phyloP scores from a whole-genome alignment of 1,140 invertebrate species.

The Vanessa atalanta region DNA sequence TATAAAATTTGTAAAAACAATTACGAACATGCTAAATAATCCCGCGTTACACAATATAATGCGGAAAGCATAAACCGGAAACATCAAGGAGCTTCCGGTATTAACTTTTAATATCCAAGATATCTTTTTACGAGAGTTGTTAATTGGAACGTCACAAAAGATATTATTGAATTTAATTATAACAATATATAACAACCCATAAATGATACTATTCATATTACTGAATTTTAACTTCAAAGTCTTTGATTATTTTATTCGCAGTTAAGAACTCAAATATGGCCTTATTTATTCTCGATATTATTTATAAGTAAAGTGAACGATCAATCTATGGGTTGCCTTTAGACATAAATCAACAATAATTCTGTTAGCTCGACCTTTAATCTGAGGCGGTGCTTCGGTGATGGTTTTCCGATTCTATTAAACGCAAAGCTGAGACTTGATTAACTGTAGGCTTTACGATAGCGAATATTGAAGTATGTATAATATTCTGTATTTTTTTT shows the following conservation, averaged over 20 bases:
- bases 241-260: too few species aligned
- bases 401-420: conserved; percentile 39
- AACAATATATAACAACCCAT: too few species aligned
- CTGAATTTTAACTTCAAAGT: too few species aligned
- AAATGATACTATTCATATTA: too few species aligned
- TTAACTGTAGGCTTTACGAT: conserved; percentile 25
- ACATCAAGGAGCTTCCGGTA: not conserved
- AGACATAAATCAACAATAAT: conserved; percentile 33
- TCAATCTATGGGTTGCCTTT: conserved; percentile 20
- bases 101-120: conserved; percentile 2
- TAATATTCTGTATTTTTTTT: not conserved
- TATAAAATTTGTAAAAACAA: not conserved
- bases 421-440: conserved; percentile 37
- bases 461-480: not conserved
- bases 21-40: not conserved
- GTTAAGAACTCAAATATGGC: too few species aligned
- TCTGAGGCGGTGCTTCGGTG: conserved; percentile 35
- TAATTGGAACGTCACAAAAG: not conserved
- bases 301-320: conserved; percentile 9
- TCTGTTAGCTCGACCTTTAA: conserved; percentile 29
- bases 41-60: not conserved
- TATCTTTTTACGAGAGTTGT: not conserved
- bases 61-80: conserved; percentile 1
- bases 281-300: not conserved
- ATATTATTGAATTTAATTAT: too few species aligned